Evolutionary conservation across 1,140 invertebrate species (phyloP).

Genomic region (Apis dorsata): DNA sequence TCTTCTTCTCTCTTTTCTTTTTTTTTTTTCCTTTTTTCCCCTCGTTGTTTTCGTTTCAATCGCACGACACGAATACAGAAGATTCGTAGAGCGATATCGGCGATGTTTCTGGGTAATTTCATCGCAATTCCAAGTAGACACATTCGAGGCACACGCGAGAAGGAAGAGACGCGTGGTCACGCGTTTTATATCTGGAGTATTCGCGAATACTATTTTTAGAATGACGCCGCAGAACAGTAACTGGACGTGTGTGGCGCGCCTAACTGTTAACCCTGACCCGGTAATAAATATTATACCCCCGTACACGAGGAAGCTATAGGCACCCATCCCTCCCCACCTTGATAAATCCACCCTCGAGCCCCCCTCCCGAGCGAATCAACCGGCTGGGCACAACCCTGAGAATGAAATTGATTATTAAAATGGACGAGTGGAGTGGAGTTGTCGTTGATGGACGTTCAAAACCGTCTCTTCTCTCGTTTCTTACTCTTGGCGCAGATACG

Average conservation of each 20-base stretch:
- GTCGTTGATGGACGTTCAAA: constrained; percentile 1
- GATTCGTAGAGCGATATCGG: background rate
- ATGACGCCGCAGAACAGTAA: constrained; percentile 62
- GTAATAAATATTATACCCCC: constrained; percentile 75
- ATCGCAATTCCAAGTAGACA: constrained; percentile 6
- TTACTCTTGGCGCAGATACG: background rate
- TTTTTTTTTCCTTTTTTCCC: background rate
- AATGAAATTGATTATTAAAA: constrained; percentile 56
- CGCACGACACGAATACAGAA: background rate
- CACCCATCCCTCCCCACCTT: constrained; percentile 23
- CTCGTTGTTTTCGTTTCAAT: background rate
- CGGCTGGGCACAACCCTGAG: constrained; percentile 34
- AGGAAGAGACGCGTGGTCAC: constrained; percentile 60
- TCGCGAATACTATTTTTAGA: constrained; percentile 74
- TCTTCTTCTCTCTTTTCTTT: too few species aligned
- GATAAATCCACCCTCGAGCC: constrained; percentile 53
- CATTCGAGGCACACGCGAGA: constrained; percentile 44
- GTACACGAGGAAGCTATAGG: constrained; percentile 57
- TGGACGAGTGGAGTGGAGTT: background rate
- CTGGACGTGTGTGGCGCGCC: constrained; percentile 70
- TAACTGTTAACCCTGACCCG: constrained; percentile 78
- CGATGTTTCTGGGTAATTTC: background rate
- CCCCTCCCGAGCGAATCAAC: constrained; percentile 47
- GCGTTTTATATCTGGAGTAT: constrained; percentile 71
- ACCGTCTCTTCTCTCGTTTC: too few species aligned